These are phyloP conservation scores for Lasius fuliginosus DNA, from an alignment of 2,888 invertebrate species.

Conservation along the genomic window DNA sequence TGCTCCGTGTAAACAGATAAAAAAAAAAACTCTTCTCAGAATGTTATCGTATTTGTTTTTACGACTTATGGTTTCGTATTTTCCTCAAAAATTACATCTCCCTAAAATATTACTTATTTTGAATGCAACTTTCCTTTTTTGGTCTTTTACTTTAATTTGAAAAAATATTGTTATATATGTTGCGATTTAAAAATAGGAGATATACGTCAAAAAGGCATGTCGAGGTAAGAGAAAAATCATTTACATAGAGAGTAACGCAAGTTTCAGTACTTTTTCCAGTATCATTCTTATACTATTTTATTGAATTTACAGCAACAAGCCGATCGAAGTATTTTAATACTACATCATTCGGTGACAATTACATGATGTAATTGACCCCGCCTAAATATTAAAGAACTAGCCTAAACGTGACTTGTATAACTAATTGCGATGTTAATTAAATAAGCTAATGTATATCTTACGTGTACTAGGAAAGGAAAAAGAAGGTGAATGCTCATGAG, in stretches of 20 bases:
- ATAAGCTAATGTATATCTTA: constrained; percentile 34
- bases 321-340: constrained; percentile 55
- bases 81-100: neutral
- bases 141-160: neutral
- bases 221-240: neutral
- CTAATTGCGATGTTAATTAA: constrained; percentile 23
- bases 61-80: neutral
- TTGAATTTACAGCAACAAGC: constrained; percentile 60
- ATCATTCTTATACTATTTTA: constrained; percentile 62
- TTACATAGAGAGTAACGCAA: neutral
- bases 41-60: neutral
- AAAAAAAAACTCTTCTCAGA: neutral
- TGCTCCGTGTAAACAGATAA: neutral
- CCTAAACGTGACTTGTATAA: constrained; percentile 29
- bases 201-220: neutral
- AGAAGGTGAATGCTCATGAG: constrained; percentile 58
- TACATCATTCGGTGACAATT: constrained; percentile 59
- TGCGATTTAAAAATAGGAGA: constrained; percentile 22
- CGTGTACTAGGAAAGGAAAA: constrained; percentile 49
- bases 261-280: constrained; percentile 20
- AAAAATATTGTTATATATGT: neutral
- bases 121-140: neutral
- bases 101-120: neutral
- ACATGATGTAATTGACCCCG: constrained; percentile 9
- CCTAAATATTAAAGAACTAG: constrained; percentile 56